Base-by-base conservation (phyloP, 2,888 invertebrate genomes). In the Leptopilina syphax region DNA sequence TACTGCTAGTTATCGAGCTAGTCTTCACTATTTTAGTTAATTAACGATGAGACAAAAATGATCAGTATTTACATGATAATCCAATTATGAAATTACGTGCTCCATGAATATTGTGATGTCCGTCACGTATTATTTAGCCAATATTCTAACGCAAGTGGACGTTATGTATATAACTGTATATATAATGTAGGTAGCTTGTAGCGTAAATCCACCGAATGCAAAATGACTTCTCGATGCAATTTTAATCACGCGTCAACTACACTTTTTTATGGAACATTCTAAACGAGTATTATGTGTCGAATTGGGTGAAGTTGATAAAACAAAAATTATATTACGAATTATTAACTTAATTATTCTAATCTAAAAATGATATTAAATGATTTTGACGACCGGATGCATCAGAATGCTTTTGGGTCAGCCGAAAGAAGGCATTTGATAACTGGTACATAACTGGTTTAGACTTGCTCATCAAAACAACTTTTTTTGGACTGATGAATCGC, bases 181-280 rank as follows among this genome's bases (percentile, higher is more conserved):
- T 27, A 50, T 70, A 54, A 5, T 70, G 27, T 6, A 54, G 24
- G 70, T 54, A 24, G 70, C 24, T 70, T 83, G 50, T 12, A 70
- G 70, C 54, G 77, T 57, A 41, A 60, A 66, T 34, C 65, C 63
- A 76, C 78, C 70, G 54, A 77, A 79, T 77, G 73, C 67, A 63
- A 77, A 80, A 41, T 73, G 77, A 76, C 77, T 70, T 34, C 54
- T 54, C 70, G 54, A 70, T 70, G 70, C 70, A 70, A 70, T 70
- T 70, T 70, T 70, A 70, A 54, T 70, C 54, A 70, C 70, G 54
- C 24, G 54, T 70, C 70, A 70, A 70, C 54, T 70, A 12, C 9
- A 70, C 34, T 70, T 70, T 54, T 70, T 54, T 27, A 27, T 27
- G 13, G 12, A 27, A 7, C 27, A 34, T 70, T 70, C 50, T 54